A percentile compares a stretch with the other conserved stretches of the same genome.
These are phyloP conservation scores for Masticophis lateralis DNA, from an alignment of 2,797 vertebrate genomes.

Conservation along the genomic window DNA sequence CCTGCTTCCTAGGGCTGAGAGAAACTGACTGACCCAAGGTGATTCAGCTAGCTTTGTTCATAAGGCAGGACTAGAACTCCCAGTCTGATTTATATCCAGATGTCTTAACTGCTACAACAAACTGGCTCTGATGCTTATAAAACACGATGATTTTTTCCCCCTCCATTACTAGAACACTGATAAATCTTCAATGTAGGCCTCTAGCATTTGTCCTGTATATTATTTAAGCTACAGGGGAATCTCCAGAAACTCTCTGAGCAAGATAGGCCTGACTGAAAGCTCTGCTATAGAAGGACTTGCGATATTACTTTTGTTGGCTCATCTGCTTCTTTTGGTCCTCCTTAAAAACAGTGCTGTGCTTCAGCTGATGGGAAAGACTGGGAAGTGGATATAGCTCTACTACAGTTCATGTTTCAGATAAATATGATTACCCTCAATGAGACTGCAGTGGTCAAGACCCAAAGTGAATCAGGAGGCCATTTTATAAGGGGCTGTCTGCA, in stretches of 20 bases:
- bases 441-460: background rate
- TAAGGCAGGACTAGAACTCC: background rate
- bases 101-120: background rate
- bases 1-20: background rate
- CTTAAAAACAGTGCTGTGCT: background rate
- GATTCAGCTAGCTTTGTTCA: background rate
- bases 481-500: background rate
- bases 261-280: background rate
- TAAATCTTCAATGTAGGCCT: background rate
- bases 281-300: background rate
- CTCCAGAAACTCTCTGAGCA: background rate
- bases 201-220: background rate
- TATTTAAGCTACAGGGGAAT: background rate
- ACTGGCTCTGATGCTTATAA: background rate
- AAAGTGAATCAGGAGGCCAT: background rate
- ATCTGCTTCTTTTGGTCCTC: background rate
- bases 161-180: background rate
- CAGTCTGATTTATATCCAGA: background rate
- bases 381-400: background rate
- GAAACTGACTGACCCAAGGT: background rate
- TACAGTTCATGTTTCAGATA: background rate
- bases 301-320: background rate
- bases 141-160: background rate
- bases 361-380: background rate
- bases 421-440: background rate